Conservation (phyloP, 2,113 vertebrate genomes). For the Serilophus lunatus region DNA sequence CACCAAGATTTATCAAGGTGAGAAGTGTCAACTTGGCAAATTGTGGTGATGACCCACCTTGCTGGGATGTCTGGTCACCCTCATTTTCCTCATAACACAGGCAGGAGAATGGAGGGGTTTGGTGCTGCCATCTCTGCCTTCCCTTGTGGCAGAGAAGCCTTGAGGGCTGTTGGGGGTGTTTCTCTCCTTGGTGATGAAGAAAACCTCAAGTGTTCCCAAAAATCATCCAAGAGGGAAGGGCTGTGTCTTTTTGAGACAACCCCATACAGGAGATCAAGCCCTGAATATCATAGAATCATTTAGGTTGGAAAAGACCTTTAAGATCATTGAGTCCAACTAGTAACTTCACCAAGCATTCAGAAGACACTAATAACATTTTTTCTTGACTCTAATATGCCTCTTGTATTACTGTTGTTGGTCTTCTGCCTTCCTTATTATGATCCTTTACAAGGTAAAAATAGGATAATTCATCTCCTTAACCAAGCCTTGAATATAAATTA, state of each 20-base stretch:
- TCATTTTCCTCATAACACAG: not conserved
- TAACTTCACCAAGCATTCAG: not conserved
- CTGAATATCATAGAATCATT: not conserved
- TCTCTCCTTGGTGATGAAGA: not conserved
- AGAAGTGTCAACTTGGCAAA: not conserved
- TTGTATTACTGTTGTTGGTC: not conserved
- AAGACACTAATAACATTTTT: not conserved
- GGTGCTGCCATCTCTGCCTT: not conserved
- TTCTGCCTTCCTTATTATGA: not conserved
- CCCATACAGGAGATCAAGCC: not conserved
- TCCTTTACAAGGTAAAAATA: not conserved
- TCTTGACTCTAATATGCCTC: not conserved
- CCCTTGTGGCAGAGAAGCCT: accelerated
- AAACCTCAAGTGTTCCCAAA: not conserved
- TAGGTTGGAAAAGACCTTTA: not conserved
- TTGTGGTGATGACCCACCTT: not conserved
- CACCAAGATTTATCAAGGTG: not conserved
- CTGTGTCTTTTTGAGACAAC: not conserved
- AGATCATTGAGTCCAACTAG: not conserved
- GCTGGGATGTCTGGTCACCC: not conserved
- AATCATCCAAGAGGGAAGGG: not conserved
- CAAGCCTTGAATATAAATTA: not conserved
- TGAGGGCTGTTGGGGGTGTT: accelerated
- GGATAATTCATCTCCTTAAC: not conserved
- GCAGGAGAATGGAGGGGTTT: not conserved